Conservation (phyloP, 1,140 invertebrate species). For the Drosophila gunungcola region DNA sequence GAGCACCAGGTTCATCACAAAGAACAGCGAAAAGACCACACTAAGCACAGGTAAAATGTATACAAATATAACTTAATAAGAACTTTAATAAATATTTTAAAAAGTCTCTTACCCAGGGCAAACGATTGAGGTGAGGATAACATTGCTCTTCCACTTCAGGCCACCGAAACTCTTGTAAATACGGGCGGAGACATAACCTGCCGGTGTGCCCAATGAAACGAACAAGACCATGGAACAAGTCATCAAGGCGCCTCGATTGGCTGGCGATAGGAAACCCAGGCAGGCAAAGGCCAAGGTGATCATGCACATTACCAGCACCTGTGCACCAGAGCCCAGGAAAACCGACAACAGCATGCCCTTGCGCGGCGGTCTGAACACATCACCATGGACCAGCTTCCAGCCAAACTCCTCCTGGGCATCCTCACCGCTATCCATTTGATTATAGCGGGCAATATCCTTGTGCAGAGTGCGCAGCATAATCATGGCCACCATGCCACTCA, state of each 20-base stretch:
- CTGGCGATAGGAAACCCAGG: conserved; percentile 98
- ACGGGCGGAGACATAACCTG: conserved; percentile 97
- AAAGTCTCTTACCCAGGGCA: conserved; percentile 92
- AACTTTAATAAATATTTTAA: background rate
- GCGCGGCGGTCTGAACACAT: conserved; percentile 97
- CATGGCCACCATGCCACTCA: conserved; percentile 99
- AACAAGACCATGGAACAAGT: conserved; percentile 98
- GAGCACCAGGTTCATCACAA: conserved; percentile 97
- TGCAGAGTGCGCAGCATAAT: conserved; percentile 98
- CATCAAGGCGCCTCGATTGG: conserved; percentile 99
- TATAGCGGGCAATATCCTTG: conserved; percentile 99
- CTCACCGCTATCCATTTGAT: conserved; percentile 98
- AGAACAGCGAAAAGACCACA: conserved; percentile 97
- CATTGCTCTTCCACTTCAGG: conserved; percentile 99
- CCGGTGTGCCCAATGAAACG: conserved; percentile 97
- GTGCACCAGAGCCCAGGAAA: conserved; percentile 96
- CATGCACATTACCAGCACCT: conserved; percentile 93
- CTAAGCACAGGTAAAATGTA: conserved; percentile 86
- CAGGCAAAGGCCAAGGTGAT: conserved; percentile 97
- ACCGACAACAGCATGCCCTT: conserved; percentile 98
- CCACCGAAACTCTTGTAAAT: conserved; percentile 99
- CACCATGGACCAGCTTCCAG: conserved; percentile 99
- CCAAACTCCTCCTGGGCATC: conserved; percentile 99
- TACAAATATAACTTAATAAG: background rate
- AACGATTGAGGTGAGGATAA: conserved; percentile 97